Conservation (phyloP, 1,140 invertebrate species). For the Platyscapa corneri region DNA sequence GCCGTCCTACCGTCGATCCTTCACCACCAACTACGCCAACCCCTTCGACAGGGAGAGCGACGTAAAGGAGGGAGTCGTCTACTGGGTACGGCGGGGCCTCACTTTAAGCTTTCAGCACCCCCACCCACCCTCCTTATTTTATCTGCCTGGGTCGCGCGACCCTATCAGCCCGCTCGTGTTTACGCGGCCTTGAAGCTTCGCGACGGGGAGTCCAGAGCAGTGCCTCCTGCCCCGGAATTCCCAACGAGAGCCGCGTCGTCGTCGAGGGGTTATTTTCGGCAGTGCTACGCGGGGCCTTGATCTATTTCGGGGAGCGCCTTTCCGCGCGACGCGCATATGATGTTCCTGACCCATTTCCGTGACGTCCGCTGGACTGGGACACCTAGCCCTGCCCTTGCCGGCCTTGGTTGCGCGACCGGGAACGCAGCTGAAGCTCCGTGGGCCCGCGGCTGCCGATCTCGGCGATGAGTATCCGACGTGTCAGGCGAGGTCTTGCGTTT, state of each 20-base stretch:
- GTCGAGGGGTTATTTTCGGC: slow-evolving; percentile 10
- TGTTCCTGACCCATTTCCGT: slow-evolving; percentile 70
- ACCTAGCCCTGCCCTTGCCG: background rate
- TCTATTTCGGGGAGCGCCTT: slow-evolving; percentile 68
- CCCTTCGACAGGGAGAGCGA: slow-evolving; percentile 55
- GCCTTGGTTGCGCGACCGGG: slow-evolving; percentile 22
- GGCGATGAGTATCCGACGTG: too few relatives aligned
- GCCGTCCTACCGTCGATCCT: slow-evolving; percentile 35
- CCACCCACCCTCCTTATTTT: too few relatives aligned
- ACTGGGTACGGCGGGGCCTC: slow-evolving; percentile 64
- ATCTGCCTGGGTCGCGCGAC: too few relatives aligned
- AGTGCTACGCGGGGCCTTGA: slow-evolving; percentile 64
- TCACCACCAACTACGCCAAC: slow-evolving; percentile 27
- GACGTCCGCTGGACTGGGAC: background rate
- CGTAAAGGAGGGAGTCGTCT: slow-evolving; percentile 70
- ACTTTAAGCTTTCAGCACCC: too few relatives aligned
- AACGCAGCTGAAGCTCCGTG: background rate
- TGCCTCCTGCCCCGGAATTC: background rate
- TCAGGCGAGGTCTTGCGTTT: too few relatives aligned
- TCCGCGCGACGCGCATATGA: slow-evolving; percentile 58
- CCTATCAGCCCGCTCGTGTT: background rate
- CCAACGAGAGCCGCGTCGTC: background rate
- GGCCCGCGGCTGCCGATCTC: too few relatives aligned
- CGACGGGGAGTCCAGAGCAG: background rate
- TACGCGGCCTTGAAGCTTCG: background rate